Evolutionary conservation across 23 tunicate species (phyloP).

Genomic region (Halocynthia aurantium): DNA sequence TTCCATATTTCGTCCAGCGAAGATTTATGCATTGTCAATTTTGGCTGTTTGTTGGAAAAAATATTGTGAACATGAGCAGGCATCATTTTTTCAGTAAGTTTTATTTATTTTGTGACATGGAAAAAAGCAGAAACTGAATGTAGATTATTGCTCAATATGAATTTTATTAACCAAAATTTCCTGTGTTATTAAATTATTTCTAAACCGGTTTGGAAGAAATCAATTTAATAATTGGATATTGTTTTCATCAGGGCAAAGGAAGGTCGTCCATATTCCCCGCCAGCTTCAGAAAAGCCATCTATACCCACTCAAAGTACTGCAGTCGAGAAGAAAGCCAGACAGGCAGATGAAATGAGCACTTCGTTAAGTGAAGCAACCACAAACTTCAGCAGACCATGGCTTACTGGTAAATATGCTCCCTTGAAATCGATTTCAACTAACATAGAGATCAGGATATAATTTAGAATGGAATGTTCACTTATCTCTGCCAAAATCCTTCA

Average conservation of each 20-base stretch:
- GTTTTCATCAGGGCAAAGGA: constrained; percentile 21
- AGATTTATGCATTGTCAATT: constrained; percentile 38
- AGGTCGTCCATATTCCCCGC: constrained; percentile 7
- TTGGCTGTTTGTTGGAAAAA: constrained; percentile 36
- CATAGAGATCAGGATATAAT: too few relatives aligned
- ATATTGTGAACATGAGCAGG: constrained; percentile 43
- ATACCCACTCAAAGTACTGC: background rate
- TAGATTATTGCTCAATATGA: too few relatives aligned
- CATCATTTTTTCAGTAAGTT: constrained; percentile 46
- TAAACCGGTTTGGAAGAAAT: too few relatives aligned
- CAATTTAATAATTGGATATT: too few relatives aligned
- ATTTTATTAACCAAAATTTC: too few relatives aligned
- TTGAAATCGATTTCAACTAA: too few relatives aligned
- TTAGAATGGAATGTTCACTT: too few relatives aligned
- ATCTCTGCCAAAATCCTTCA: too few relatives aligned
- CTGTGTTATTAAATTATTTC: too few relatives aligned
- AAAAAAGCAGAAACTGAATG: too few relatives aligned
- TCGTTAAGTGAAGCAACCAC: constrained; percentile 71
- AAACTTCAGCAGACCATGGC: constrained; percentile 60
- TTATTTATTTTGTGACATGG: too few relatives aligned
- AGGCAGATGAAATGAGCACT: constrained; percentile 42
- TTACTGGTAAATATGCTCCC: constrained; percentile 34
- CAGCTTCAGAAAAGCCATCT: background rate
- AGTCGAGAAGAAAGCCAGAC: constrained; percentile 2
- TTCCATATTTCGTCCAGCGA: constrained; percentile 46